Conservation (phyloP, 64 coral and sea anemone species). For the Acropora tenuis region DNA sequence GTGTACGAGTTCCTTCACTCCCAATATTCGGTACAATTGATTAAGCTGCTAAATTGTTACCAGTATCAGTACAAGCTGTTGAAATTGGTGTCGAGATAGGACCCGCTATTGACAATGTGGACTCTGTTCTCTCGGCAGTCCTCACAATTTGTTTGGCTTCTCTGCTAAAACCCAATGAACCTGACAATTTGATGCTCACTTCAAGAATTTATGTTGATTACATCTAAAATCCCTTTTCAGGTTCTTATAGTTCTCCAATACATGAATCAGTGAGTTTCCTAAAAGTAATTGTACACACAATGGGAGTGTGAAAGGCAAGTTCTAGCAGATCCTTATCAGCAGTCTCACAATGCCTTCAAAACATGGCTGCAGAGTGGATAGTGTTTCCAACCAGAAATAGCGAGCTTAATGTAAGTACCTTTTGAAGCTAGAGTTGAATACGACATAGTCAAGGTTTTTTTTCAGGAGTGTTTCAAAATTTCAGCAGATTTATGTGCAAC, state of each 20-base stretch:
- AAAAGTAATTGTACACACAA: constrained; percentile 24
- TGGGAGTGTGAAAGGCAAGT: constrained; percentile 40
- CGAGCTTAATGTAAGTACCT: constrained; percentile 42
- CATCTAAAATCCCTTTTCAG: constrained; percentile 22
- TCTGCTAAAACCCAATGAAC: not conserved
- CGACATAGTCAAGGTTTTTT: not conserved
- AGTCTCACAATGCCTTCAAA: not conserved
- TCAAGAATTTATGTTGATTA: not conserved
- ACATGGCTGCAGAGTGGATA: constrained; percentile 15
- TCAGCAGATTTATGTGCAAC: not conserved
- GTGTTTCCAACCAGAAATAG: constrained; percentile 2
- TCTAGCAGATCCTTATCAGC: not conserved
- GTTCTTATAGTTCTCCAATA: not conserved
- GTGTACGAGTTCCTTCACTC: no score
- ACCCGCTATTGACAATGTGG: not conserved
- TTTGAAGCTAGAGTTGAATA: constrained; percentile 10
- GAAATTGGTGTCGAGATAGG: not conserved
- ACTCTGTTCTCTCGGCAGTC: not conserved
- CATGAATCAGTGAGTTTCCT: constrained; percentile 21
- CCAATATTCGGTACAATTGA: no score
- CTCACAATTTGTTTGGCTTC: not conserved
- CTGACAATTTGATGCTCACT: not conserved
- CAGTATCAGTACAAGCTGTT: not conserved
- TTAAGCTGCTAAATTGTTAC: not conserved
- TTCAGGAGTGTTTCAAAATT: not conserved